Conservation (phyloP, 2,888 invertebrate species). For the Drosophila rubida region DNA sequence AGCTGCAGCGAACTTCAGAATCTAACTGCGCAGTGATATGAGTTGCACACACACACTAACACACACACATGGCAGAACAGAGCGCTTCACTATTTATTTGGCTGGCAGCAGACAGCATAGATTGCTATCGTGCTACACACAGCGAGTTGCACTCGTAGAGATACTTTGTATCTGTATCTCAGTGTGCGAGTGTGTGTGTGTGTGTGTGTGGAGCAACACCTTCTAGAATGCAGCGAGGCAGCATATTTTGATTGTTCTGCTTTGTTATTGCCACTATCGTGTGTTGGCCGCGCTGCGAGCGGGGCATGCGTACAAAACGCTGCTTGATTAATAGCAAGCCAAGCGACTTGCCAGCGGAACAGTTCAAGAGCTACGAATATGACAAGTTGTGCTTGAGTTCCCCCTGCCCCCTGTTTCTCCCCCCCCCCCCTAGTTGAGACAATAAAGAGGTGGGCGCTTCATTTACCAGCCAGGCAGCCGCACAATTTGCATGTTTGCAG, state of each 20-base stretch:
- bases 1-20: background rate
- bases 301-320: constrained; percentile 79
- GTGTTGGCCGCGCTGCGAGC: constrained; percentile 30
- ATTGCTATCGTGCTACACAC: constrained; percentile 75
- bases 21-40: constrained; percentile 68
- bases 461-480: constrained; percentile 63
- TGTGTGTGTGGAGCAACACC: constrained; percentile 61
- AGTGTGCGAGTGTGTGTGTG: constrained; percentile 7
- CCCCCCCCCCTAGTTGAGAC: constrained; percentile 44
- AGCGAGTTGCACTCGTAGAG: no score
- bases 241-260: constrained; percentile 64
- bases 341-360: constrained; percentile 71
- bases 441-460: constrained; percentile 75
- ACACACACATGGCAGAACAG: no score
- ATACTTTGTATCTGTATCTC: constrained; percentile 16
- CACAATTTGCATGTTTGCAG: constrained; percentile 81
- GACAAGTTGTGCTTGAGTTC: constrained; percentile 72
- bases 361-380: constrained; percentile 77
- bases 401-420: background rate
- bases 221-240: constrained; percentile 78
- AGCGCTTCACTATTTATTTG: constrained; percentile 39
- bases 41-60: constrained; percentile 28
- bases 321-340: constrained; percentile 80
- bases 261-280: constrained; percentile 37
- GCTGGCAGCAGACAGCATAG: constrained; percentile 78